These are phyloP conservation scores for Ellobius talpinus DNA, from an alignment of 2,113 vertebrate genomes.

Conservation along the genomic window DNA sequence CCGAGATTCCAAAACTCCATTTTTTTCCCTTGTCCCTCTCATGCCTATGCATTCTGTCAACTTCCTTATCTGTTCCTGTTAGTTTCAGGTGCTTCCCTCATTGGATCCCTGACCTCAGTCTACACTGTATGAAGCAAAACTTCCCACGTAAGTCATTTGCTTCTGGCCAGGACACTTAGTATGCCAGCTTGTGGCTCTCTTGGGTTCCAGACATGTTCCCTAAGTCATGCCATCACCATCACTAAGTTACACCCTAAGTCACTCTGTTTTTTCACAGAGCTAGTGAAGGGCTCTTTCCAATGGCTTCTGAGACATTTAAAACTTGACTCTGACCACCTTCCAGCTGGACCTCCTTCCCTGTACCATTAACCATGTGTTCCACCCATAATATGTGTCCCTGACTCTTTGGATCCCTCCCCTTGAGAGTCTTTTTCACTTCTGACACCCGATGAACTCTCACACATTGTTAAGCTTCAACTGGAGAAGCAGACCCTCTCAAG, in stretches of 20 bases:
- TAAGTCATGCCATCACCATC: neutral
- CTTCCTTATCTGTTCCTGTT: neutral
- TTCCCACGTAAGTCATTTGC: neutral
- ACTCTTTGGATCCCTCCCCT: neutral
- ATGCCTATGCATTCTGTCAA: neutral
- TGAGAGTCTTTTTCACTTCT: neutral
- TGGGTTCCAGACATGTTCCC: neutral
- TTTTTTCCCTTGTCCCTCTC: neutral
- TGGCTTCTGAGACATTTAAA: neutral
- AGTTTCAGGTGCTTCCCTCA: neutral
- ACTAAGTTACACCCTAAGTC: neutral
- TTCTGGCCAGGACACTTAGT: neutral
- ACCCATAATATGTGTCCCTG: neutral
- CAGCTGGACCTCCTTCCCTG: neutral
- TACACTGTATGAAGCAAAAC: neutral
- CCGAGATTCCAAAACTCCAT: neutral
- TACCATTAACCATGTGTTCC: neutral
- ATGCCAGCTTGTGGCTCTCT: neutral
- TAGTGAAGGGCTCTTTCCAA: neutral
- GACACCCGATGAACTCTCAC: neutral
- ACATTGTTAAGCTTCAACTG: neutral
- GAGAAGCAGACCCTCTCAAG: neutral
- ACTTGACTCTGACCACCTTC: neutral
- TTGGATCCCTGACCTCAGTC: neutral
- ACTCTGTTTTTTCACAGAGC: neutral